Conservation (phyloP, 2,797 vertebrate species). For the Babyrousa celebensis region DNA sequence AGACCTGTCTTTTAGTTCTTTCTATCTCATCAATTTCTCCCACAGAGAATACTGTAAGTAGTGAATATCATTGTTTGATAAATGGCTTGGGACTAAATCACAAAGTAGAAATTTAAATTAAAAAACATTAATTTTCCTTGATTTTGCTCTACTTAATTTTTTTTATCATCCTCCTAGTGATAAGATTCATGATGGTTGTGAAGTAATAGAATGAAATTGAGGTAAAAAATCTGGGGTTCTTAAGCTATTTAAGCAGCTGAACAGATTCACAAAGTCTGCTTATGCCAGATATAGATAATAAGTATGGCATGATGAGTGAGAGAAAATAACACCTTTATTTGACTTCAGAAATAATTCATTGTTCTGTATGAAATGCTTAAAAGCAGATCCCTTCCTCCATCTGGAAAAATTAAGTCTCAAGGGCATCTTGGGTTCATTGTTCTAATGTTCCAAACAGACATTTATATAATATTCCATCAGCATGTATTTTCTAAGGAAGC, state of each 20-base stretch:
- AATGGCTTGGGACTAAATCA: conserved; percentile 74
- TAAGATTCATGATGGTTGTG: conserved; percentile 76
- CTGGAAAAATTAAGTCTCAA: conserved; percentile 76
- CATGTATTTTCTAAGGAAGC: conserved; percentile 60
- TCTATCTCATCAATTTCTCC: conserved; percentile 68
- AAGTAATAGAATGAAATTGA: conserved; percentile 78
- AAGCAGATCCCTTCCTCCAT: conserved; percentile 2
- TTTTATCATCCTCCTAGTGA: conserved; percentile 61
- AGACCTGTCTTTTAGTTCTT: conserved; percentile 71
- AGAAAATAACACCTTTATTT: conserved; percentile 69
- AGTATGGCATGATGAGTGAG: conserved; percentile 52
- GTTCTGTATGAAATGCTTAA: conserved; percentile 71
- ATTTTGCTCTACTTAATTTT: conserved; percentile 72
- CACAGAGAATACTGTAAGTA: conserved; percentile 61
- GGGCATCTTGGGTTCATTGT: conserved; percentile 65
- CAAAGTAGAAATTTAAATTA: conserved; percentile 82
- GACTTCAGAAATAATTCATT: conserved; percentile 74
- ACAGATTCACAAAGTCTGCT: conserved; percentile 42
- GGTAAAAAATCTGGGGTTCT: conserved; percentile 68
- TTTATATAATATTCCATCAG: conserved; percentile 42
- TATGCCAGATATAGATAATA: conserved; percentile 61
- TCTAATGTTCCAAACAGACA: conserved; percentile 68
- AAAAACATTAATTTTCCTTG: conserved; percentile 80
- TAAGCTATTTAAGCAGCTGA: conserved; percentile 70
- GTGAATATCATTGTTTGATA: conserved; percentile 77